These are phyloP conservation scores for Seriola dumerili DNA, from an alignment of 2,113 vertebrate genomes.

Conservation along the genomic window DNA sequence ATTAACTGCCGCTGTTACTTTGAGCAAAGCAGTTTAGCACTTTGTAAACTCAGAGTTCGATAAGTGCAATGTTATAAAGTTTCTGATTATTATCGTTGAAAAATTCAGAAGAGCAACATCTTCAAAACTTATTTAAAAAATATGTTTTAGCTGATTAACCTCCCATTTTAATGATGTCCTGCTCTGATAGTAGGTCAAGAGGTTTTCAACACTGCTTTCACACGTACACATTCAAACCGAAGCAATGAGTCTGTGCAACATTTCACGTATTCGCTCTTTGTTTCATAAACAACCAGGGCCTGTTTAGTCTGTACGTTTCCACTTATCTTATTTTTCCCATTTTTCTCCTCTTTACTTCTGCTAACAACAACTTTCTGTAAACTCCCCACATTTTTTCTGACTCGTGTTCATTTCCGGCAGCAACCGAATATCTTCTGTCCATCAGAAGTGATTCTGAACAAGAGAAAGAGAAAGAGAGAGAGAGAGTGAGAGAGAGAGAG, in stretches of 20 bases:
- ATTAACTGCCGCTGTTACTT: constrained; percentile 37
- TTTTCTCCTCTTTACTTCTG: constrained; percentile 41
- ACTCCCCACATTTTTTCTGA: constrained; percentile 70
- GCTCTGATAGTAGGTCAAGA: background rate
- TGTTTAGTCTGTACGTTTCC: constrained; percentile 79
- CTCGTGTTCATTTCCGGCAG: constrained; percentile 72
- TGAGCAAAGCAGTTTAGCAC: constrained; percentile 29
- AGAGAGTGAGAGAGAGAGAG: background rate
- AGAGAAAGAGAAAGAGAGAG: constrained; percentile 27
- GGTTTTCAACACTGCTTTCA: background rate
- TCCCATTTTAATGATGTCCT: background rate
- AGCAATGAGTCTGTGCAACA: constrained; percentile 49
- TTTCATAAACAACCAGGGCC: constrained; percentile 42
- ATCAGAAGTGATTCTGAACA: constrained; percentile 68
- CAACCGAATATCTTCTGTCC: constrained; percentile 67
- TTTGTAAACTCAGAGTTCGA: constrained; percentile 20
- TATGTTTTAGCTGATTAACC: background rate
- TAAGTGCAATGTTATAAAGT: constrained; percentile 4
- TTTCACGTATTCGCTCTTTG: constrained; percentile 74
- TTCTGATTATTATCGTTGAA: background rate
- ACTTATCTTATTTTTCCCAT: constrained; percentile 72
- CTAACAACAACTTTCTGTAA: constrained; percentile 68
- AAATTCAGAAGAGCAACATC: background rate
- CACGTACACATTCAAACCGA: constrained; percentile 17
- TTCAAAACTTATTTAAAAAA: background rate